Conservation (phyloP, 2,797 vertebrate species). For the Oreochromis mossambicus region DNA sequence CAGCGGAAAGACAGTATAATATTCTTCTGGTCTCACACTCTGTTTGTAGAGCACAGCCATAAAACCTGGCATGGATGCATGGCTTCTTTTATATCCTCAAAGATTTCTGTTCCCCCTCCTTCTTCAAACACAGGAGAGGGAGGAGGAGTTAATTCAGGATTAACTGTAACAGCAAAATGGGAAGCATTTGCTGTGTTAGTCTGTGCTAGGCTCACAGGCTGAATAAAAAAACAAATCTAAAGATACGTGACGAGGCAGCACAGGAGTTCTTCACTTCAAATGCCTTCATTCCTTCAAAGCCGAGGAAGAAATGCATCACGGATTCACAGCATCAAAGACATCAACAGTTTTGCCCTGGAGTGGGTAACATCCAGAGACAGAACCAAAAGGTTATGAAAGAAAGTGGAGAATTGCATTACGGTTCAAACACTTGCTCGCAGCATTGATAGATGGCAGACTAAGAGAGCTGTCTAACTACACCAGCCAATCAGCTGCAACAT, state of each 20-base stretch:
- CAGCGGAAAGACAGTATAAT: background rate
- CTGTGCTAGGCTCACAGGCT: background rate
- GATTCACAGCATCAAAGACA: constrained; percentile 32
- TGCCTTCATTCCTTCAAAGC: constrained; percentile 10
- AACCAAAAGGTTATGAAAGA: constrained; percentile 19
- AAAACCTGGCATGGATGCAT: background rate
- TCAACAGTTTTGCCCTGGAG: background rate
- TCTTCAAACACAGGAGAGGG: constrained; percentile 11
- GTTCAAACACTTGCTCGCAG: constrained; percentile 2
- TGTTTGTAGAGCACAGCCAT: background rate
- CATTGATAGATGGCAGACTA: background rate
- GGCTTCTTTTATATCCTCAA: constrained; percentile 10
- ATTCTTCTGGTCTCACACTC: background rate
- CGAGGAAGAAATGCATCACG: constrained; percentile 15
- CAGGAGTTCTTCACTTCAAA: constrained; percentile 20
- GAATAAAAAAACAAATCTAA: constrained; percentile 7
- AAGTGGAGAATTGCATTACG: background rate
- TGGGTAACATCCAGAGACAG: constrained; percentile 7
- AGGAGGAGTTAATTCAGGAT: constrained; percentile 11
- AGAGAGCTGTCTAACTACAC: background rate
- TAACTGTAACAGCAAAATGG: background rate
- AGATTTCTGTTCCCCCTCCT: background rate
- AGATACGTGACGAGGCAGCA: constrained; percentile 29
- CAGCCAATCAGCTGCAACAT: background rate
- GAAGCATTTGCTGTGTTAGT: constrained; percentile 5